These are phyloP conservation scores for Condylura cristata DNA, from an alignment of 2,113 vertebrate genomes.

Conservation along the genomic window DNA sequence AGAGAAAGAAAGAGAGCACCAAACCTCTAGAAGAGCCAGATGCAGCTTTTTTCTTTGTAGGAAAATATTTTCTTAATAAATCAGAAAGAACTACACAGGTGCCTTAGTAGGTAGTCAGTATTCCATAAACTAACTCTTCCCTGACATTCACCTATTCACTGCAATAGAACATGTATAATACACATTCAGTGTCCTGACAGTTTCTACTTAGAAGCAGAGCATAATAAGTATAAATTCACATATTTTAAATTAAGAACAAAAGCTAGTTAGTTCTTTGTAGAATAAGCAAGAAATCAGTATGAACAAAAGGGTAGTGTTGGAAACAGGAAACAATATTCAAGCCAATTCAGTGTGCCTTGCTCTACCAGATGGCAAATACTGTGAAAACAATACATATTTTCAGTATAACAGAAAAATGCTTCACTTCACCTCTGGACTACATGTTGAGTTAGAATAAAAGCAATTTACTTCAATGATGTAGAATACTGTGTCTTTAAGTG, in stretches of 20 bases:
- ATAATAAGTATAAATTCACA: background rate
- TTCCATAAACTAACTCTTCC: background rate
- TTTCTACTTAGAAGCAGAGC: background rate
- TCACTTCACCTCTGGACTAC: background rate
- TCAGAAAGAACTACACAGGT: background rate
- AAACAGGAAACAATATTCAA: background rate
- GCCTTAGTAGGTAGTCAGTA: background rate
- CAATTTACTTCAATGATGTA: slow-evolving; percentile 8
- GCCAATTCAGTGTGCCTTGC: background rate
- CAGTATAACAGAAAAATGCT: background rate
- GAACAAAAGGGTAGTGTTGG: background rate
- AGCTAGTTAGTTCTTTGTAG: background rate
- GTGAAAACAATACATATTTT: background rate
- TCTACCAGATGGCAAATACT: background rate
- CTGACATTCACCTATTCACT: background rate
- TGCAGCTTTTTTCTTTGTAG: background rate
- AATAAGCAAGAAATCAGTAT: background rate
- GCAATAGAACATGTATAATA: background rate
- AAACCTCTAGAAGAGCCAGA: background rate
- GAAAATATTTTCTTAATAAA: slow-evolving; percentile 2
- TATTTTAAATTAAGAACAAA: slow-evolving; percentile 15
- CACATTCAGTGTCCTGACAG: background rate
- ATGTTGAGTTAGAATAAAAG: background rate
- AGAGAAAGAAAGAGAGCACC: no score
- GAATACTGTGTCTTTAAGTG: background rate